phyloP scores from a whole-genome alignment of 2,113 vertebrate genomes.

The Daubentonia madagascariensis region DNA sequence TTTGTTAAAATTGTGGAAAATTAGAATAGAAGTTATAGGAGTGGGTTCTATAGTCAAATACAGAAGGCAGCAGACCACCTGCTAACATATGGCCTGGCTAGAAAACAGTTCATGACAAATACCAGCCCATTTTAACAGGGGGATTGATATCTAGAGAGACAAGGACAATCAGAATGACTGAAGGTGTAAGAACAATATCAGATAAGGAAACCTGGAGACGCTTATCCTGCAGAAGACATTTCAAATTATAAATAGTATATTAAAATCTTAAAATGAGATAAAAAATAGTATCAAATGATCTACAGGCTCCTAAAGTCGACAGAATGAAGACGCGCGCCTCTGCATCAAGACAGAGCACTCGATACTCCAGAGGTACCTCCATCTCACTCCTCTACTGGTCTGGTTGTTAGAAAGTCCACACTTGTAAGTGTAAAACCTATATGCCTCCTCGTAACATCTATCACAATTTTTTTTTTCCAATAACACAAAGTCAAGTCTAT shows the following conservation, averaged over 20 bases:
- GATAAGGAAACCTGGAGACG: not conserved
- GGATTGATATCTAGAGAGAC: not conserved
- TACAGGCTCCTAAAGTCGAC: not conserved
- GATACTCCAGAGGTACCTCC: not conserved
- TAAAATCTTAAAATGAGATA: not conserved
- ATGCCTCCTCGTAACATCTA: not conserved
- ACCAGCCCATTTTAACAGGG: not conserved
- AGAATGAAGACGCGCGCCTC: not conserved
- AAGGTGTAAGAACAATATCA: not conserved
- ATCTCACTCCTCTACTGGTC: not conserved
- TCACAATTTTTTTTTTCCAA: not conserved
- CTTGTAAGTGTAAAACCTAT: not conserved
- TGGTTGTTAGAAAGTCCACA: not conserved
- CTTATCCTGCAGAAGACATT: not conserved
- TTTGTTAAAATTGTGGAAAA: not conserved
- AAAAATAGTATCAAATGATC: conserved; percentile 9
- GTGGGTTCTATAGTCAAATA: not conserved
- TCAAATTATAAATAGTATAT: not conserved
- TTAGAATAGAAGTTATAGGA: not conserved
- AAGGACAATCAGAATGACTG: not conserved
- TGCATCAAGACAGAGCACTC: not conserved
- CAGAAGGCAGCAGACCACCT: not conserved
- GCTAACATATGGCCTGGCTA: not conserved
- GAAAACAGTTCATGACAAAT: not conserved
- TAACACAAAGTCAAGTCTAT: not conserved